phyloP scores from a whole-genome alignment of 2,888 invertebrate genomes.

The Didymodactylos carnosus region DNA sequence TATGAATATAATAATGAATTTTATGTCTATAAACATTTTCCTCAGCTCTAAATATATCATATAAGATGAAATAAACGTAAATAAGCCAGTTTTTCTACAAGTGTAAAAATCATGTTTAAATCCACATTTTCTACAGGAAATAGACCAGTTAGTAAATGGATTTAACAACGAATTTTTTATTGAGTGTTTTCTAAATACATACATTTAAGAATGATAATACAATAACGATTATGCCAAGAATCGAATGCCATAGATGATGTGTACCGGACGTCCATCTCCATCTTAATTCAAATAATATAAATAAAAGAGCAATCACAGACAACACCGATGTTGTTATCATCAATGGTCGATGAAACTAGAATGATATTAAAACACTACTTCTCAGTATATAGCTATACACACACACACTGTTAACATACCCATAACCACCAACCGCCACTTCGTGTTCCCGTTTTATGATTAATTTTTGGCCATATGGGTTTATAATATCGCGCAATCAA shows the following conservation, averaged over 20 bases:
- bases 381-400: too few relatives aligned
- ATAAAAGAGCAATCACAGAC: constrained; percentile 6
- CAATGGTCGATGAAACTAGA: constrained; percentile 1
- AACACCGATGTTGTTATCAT: constrained; percentile 4
- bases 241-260: constrained; percentile 6
- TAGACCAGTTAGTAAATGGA: too few relatives aligned
- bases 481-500: constrained; percentile 10
- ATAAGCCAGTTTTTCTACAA: too few relatives aligned
- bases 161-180: neutral
- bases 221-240: constrained; percentile 12
- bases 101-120: too few relatives aligned
- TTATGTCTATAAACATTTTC: neutral
- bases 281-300: constrained; percentile 8
- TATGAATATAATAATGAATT: neutral
- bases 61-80: too few relatives aligned
- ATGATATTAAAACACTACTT: neutral
- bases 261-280: constrained; percentile 10
- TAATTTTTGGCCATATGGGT: constrained; percentile 12
- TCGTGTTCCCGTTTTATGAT: neutral
- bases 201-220: constrained; percentile 8
- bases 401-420: neutral
- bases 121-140: too few relatives aligned
- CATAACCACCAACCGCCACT: neutral
- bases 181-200: neutral
- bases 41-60: neutral